phyloP scores from a whole-genome alignment of 2,113 vertebrate genomes.

The Colius striatus region DNA sequence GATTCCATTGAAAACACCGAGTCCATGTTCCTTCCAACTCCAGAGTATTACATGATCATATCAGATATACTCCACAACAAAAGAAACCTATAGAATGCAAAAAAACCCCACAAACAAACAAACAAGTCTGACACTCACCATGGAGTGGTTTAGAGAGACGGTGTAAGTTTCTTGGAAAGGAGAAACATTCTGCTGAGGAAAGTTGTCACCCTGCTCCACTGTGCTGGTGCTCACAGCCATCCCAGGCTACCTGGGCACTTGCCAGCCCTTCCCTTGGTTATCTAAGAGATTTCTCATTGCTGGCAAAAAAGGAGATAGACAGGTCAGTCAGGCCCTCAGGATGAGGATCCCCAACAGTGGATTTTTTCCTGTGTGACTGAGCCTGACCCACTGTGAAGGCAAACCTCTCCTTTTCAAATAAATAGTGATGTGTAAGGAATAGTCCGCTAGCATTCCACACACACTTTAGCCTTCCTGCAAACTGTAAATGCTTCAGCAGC shows the following conservation, averaged over 20 bases:
- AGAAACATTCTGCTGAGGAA: background rate
- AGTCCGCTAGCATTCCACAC: background rate
- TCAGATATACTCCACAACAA: background rate
- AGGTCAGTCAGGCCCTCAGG: background rate
- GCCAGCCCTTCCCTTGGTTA: background rate
- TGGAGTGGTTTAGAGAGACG: background rate
- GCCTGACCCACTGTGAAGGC: background rate
- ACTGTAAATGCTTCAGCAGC: background rate
- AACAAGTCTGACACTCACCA: background rate
- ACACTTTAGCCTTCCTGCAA: background rate
- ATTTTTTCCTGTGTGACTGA: background rate
- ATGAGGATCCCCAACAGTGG: background rate
- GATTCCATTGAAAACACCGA: background rate
- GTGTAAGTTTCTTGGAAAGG: background rate
- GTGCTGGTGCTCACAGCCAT: background rate
- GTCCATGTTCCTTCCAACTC: background rate
- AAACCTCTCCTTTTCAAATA: background rate
- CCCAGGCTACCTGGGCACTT: background rate
- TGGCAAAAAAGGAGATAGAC: background rate
- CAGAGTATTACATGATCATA: background rate
- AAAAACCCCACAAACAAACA: background rate
- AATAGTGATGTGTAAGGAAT: background rate
- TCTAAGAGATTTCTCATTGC: background rate
- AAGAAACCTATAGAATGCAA: background rate
- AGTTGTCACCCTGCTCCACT: background rate